Percentiles rank a stretch among this genome's conserved stretches.
These are phyloP conservation scores for western clawed frog (Xenopus tropicalis) DNA, from an alignment of 2,113 vertebrate species.

Conservation along the genomic window UCB_Xtro_10.0 CM004445.2:87233001-87233500, in stretches of 20 bases:
- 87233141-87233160: not conserved
- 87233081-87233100: not conserved
- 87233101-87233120: not conserved
- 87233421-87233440: no score
- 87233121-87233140: not conserved
- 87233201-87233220: not conserved
- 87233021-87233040: not conserved
- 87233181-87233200: not conserved
- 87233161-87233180: not conserved
- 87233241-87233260: constrained; percentile 59
- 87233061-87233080: not conserved
- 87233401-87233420: no score
- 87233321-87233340: no score
- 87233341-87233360: no score
- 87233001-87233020: not conserved
- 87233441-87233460: no score
- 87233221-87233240: constrained; percentile 32
- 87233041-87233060: not conserved
- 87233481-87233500: no score
- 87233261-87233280: no score
- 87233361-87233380: no score
- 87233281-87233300: no score
- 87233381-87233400: no score
- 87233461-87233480: no score
- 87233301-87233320: no score